These are phyloP conservation scores for Venustoraphidia nigricollis DNA, from an alignment of 2,888 invertebrate genomes.

Conservation along the genomic window DNA sequence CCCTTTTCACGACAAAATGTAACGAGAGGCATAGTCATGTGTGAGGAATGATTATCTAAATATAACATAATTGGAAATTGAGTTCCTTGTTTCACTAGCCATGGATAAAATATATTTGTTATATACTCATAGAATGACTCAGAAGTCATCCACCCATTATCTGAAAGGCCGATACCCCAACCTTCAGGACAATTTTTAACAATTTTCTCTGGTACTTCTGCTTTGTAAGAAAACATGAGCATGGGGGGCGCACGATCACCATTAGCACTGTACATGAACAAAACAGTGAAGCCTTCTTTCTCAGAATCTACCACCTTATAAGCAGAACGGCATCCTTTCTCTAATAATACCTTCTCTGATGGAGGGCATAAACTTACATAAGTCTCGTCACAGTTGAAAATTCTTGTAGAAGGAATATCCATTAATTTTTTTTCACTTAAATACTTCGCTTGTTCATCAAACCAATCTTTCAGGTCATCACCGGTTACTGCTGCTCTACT, in stretches of 20 bases:
- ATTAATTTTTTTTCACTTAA: no score
- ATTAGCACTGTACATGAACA: slow-evolving; percentile 16
- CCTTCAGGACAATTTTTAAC: slow-evolving; percentile 14
- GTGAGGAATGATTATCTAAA: slow-evolving; percentile 21
- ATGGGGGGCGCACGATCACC: slow-evolving; percentile 8
- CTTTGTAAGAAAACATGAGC: slow-evolving; percentile 12
- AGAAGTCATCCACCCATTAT: slow-evolving; percentile 24
- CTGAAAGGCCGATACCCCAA: slow-evolving; percentile 22
- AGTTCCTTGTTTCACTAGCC: slow-evolving; percentile 18
- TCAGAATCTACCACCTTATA: slow-evolving; percentile 7
- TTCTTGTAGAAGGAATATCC: no score
- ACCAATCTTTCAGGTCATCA: no score
- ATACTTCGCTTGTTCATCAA: no score
- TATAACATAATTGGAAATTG: slow-evolving; percentile 19
- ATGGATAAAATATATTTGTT: slow-evolving; percentile 20
- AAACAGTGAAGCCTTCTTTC: slow-evolving; percentile 15
- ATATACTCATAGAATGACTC: slow-evolving; percentile 22
- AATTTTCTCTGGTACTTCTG: slow-evolving; percentile 14
- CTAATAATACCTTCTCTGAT: no score
- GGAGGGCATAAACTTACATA: no score
- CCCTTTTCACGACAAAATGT: slow-evolving; percentile 20
- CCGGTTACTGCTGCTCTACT: no score
- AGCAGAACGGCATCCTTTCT: no score
- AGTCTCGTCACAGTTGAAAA: no score
- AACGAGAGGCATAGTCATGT: slow-evolving; percentile 19